Evolutionary conservation across 2,888 invertebrate species (phyloP), one percentile per base, ranked within the genome.

Genomic region (Rotaria socialis): DNA sequence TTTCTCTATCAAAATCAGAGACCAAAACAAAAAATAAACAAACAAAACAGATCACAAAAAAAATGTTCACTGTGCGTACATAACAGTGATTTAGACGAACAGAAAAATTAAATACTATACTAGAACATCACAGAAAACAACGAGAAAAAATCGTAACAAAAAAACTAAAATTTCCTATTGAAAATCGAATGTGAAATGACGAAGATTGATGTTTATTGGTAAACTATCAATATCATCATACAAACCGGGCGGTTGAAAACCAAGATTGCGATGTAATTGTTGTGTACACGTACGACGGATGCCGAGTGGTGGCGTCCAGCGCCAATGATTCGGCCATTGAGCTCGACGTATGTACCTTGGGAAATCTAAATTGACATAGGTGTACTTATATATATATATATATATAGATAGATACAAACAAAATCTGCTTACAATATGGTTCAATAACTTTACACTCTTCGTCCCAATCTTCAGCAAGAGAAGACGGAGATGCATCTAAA

Each of bases 251-350:
- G 67, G 67, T 67, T 67, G 35, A 19, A 67, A 67, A 41, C 67
- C 67, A 67, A 67, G 16, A 67, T 67, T 67, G 35, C 67, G 67
- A 67, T 67, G 67, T 67, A 67, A 67, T 67, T 67, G 67, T 35
- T 67, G 67, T 67, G 67, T 67, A 67, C 67, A 67, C 24, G 80
- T 47, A 80, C 80, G 80, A 47, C 80, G 80, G 47, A 80, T 47
- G n/a, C 80, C 80, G 47, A 80, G 47, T 80, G 80, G 80, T 47
- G 80, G 80, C 43, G 80, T 80, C 80, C 80, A 80, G 80, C 47
- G 43, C 47, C 47, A 47, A n/a, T 80, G 80, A 80, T 80, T 43
- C 80, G 80, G 80, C 80, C 80, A 80, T 43, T 80, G 43, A 10
- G 80, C 80, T 43, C 24, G 47, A 47, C 80, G 80, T 47, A 80